phyloP scores from a whole-genome alignment of 92 coral and sea anemone genomes.

The Phenganax stokvisi region DNA sequence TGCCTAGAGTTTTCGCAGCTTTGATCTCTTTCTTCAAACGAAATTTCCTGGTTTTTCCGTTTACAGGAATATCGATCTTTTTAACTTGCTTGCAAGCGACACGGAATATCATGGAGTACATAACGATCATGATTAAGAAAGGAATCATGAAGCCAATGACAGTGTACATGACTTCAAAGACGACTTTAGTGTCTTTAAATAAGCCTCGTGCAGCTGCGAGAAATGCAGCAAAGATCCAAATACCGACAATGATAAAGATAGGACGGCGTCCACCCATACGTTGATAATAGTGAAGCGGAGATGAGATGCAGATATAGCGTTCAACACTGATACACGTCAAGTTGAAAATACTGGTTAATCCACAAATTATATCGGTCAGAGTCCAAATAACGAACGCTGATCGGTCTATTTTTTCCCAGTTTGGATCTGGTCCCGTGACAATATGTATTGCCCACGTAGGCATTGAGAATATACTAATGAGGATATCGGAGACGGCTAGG shows the following conservation, averaged over 20 bases:
- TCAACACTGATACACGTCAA: conserved; percentile 85
- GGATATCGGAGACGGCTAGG: conserved; percentile 62
- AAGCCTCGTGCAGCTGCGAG: conserved; percentile 64
- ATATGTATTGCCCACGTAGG: conserved; percentile 28
- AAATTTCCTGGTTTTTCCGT: conserved; percentile 81
- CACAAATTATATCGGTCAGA: conserved; percentile 73
- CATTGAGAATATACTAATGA: conserved; percentile 25
- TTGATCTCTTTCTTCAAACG: conserved; percentile 77
- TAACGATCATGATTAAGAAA: conserved; percentile 60
- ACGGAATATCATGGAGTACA: conserved; percentile 77
- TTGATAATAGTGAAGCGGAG: conserved; percentile 76
- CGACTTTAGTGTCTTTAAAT: conserved; percentile 55
- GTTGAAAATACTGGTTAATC: conserved; percentile 79
- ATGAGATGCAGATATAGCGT: conserved; percentile 78
- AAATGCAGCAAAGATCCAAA: conserved; percentile 69
- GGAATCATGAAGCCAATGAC: conserved; percentile 77
- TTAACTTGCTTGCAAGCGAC: conserved; percentile 85
- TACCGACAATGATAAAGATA: conserved; percentile 50
- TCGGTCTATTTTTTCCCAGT: conserved; percentile 16
- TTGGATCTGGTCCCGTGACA: conserved; percentile 29
- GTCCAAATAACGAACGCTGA: conserved; percentile 56
- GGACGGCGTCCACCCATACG: conserved; percentile 70
- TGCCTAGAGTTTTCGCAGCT: conserved; percentile 91
- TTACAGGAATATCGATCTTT: conserved; percentile 59
- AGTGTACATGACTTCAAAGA: conserved; percentile 70